phyloP scores from a whole-genome alignment of 2,113 vertebrate species.

The Colinus virginianus region DNA sequence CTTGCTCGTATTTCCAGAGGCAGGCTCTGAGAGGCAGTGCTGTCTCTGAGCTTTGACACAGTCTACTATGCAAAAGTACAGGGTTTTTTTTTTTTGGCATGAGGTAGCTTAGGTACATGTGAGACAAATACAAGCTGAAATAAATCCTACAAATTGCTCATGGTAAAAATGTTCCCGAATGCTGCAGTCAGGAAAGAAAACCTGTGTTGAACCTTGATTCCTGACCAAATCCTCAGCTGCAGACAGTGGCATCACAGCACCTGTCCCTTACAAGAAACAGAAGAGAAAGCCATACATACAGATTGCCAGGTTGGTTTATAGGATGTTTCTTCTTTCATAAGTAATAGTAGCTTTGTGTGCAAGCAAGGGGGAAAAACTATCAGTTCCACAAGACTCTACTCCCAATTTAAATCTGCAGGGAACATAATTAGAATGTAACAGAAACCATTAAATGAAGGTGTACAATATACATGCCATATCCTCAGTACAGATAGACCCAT shows the following conservation, averaged over 20 bases:
- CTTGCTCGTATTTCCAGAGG: background rate
- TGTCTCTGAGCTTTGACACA: background rate
- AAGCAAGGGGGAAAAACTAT: background rate
- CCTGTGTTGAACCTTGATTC: background rate
- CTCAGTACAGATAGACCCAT: background rate
- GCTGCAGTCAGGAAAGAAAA: background rate
- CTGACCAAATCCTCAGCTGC: background rate
- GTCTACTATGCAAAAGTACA: background rate
- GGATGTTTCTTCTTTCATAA: background rate
- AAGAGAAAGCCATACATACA: background rate
- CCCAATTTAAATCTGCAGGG: conserved; percentile 5
- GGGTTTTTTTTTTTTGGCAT: background rate
- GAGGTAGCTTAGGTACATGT: background rate
- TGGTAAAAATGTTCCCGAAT: background rate
- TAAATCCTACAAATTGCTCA: background rate
- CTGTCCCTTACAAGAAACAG: background rate
- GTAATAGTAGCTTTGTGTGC: background rate
- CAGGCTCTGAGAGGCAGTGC: background rate
- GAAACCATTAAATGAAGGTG: background rate
- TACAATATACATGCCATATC: background rate
- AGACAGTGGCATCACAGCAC: background rate
- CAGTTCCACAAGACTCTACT: background rate
- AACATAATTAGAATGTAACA: background rate
- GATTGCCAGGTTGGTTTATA: background rate
- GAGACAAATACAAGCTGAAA: background rate